These are phyloP conservation scores for Condylostylus longicornis DNA, from an alignment of 1,140 invertebrate species.

Conservation along the genomic window DNA sequence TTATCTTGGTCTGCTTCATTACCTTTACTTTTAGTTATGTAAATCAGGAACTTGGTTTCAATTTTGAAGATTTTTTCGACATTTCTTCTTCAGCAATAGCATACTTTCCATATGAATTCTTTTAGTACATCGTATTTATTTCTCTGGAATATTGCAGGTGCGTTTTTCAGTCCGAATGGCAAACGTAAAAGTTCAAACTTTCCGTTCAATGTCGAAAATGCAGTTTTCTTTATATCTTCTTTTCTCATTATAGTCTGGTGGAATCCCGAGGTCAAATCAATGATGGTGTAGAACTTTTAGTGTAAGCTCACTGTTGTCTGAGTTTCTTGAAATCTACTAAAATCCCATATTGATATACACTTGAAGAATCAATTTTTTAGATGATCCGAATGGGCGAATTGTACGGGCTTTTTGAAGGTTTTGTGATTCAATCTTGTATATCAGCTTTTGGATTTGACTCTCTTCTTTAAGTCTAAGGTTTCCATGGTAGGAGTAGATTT, in stretches of 20 bases:
- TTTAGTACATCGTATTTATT: background rate
- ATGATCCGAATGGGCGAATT: slow-evolving; percentile 2
- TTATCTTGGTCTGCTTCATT: too few species aligned
- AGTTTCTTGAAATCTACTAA: slow-evolving; percentile 16
- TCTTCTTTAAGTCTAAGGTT: too few species aligned
- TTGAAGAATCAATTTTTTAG: background rate
- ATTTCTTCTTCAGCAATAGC: too few species aligned
- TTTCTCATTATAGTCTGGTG: background rate
- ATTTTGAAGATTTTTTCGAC: too few species aligned
- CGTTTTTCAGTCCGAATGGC: background rate
- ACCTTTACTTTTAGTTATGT: too few species aligned
- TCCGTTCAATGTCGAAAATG: background rate
- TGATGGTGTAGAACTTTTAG: slow-evolving; percentile 29
- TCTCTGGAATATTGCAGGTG: background rate
- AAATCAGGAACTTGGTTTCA: too few species aligned
- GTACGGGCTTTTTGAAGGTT: slow-evolving; percentile 9
- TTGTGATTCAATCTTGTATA: too few species aligned
- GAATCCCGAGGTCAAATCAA: slow-evolving; percentile 23
- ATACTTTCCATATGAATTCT: background rate
- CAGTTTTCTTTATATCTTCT: background rate
- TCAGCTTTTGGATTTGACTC: too few species aligned
- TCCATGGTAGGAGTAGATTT: too few species aligned
- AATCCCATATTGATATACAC: slow-evolving; percentile 9
- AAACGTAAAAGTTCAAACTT: background rate
- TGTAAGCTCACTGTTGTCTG: slow-evolving; percentile 14